Conservation (phyloP, 2,797 vertebrate species). For the Bradypodion ventrale region DNA sequence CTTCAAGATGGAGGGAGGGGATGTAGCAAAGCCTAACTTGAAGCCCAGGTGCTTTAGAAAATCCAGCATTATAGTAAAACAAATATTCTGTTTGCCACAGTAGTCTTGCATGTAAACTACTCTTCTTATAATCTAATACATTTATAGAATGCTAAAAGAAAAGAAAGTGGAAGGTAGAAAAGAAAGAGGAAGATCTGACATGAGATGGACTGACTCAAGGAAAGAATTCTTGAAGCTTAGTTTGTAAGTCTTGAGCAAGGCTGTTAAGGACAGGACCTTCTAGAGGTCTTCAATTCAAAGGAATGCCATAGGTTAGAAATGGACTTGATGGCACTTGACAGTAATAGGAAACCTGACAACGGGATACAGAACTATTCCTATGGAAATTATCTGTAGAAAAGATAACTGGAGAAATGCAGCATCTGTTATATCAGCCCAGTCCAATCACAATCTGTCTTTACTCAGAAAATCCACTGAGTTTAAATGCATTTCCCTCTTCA, state of each 20-base stretch:
- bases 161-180: too few species aligned
- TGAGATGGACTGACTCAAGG: too few species aligned
- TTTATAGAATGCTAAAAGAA: constrained; percentile 31
- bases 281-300: too few species aligned
- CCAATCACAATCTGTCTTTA: constrained; percentile 23
- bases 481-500: constrained; percentile 37
- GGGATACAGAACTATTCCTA: neutral
- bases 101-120: constrained; percentile 49
- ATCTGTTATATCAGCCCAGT: neutral
- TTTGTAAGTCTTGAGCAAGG: too few species aligned
- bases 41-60: constrained; percentile 61
- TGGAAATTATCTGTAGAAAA: constrained; percentile 30
- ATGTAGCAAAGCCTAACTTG: constrained; percentile 51
- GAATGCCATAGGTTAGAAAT: too few species aligned
- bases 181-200: too few species aligned
- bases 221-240: too few species aligned
- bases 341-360: neutral
- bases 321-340: too few species aligned
- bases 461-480: constrained; percentile 9
- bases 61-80: constrained; percentile 55
- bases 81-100: constrained; percentile 57
- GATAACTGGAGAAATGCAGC: constrained; percentile 41
- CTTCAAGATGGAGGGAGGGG: constrained; percentile 53
- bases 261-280: too few species aligned
- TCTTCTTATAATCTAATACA: constrained; percentile 46